These are phyloP conservation scores for Wiebesia pumilae DNA, from an alignment of 1,140 invertebrate genomes.

Conservation along the genomic window DNA sequence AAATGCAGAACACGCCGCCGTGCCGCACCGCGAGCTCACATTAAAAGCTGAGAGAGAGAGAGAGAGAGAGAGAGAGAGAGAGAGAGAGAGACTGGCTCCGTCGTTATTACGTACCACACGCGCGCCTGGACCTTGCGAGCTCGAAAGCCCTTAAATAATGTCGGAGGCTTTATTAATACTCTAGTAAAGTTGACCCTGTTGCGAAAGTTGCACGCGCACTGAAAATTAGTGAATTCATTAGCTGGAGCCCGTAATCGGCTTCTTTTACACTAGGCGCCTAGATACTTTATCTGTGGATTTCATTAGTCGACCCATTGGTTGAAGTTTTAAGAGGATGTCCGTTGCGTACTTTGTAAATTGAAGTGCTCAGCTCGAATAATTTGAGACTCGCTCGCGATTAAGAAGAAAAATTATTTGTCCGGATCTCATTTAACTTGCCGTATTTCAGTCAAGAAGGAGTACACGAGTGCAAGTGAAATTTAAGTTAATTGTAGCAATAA, in stretches of 20 bases:
- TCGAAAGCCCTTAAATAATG: slow-evolving; percentile 43
- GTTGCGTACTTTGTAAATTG: not conserved
- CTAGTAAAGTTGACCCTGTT: not conserved
- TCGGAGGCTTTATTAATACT: slow-evolving; percentile 45
- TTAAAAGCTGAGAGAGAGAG: slow-evolving; percentile 36
- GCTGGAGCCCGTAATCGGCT: not conserved
- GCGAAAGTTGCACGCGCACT: not conserved
- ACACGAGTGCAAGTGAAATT: too few relatives aligned
- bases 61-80: slow-evolving; percentile 20
- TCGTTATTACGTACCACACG: slow-evolving; percentile 38
- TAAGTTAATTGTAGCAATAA: too few relatives aligned
- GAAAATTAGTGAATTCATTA: slow-evolving; percentile 46
- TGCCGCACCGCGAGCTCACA: slow-evolving; percentile 2
- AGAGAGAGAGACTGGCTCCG: slow-evolving; percentile 6
- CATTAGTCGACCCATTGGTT: not conserved
- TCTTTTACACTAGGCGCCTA: not conserved
- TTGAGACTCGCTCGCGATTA: not conserved
- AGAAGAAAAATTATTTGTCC: not conserved
- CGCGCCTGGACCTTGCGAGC: not conserved
- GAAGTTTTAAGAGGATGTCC: too few relatives aligned
- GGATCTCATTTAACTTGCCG: too few relatives aligned
- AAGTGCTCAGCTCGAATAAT: not conserved
- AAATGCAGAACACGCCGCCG: slow-evolving; percentile 63
- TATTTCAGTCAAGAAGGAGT: too few relatives aligned
- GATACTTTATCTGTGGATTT: not conserved